These are phyloP conservation scores for Pongo abelii DNA, from an alignment of 2,113 vertebrate species.

Conservation along the genomic window DNA sequence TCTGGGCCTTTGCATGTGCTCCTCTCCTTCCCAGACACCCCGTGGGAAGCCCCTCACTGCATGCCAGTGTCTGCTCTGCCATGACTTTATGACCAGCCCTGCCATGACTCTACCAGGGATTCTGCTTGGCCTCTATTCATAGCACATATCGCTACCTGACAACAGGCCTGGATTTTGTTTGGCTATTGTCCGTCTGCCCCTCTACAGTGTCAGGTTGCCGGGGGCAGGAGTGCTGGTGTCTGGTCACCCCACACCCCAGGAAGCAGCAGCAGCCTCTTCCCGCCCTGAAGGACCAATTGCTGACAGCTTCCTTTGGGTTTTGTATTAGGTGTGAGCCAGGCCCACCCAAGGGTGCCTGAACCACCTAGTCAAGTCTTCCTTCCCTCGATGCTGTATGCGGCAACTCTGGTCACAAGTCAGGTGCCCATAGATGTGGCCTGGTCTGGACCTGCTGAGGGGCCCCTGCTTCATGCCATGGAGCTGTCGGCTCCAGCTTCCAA, in stretches of 20 bases:
- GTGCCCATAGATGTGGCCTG: background rate
- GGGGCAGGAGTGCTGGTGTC: accelerated
- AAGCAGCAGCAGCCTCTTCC: background rate
- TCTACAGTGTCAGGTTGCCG: background rate
- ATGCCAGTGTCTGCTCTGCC: background rate
- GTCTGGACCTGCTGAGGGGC: background rate
- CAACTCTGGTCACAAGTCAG: background rate
- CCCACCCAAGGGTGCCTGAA: accelerated
- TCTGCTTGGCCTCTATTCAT: accelerated
- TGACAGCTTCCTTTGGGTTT: accelerated
- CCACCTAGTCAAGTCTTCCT: accelerated
- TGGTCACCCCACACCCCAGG: background rate
- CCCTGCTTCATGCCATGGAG: background rate
- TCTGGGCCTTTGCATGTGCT: background rate
- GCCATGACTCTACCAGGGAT: accelerated
- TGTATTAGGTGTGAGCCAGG: no score
- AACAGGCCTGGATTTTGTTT: accelerated
- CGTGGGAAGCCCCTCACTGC: accelerated
- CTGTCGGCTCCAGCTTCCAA: no score
- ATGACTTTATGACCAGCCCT: no score
- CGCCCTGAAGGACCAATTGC: accelerated
- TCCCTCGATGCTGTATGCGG: accelerated
- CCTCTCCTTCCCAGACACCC: background rate
- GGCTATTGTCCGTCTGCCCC: accelerated
- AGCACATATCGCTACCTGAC: accelerated